These are phyloP conservation scores for Lota lota DNA, from an alignment of 2,113 vertebrate species.

Conservation along the genomic window DNA sequence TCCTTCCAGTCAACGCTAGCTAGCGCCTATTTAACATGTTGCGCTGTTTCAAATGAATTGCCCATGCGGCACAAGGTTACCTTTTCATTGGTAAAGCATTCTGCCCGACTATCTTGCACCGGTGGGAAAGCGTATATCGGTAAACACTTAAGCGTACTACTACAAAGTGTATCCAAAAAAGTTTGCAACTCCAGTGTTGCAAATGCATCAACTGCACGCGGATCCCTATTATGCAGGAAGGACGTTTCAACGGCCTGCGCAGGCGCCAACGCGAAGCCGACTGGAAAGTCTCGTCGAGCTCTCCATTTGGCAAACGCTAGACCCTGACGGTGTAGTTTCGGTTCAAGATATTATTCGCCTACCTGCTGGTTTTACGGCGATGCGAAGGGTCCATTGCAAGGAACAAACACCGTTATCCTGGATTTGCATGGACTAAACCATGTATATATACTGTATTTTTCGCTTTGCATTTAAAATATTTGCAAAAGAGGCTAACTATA, in stretches of 20 bases:
- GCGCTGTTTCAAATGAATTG: slow-evolving; percentile 30
- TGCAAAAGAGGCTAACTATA: slow-evolving; percentile 52
- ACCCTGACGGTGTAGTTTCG: slow-evolving; percentile 69
- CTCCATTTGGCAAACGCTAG: slow-evolving; percentile 68
- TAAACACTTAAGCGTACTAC: background rate
- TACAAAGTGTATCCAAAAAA: slow-evolving; percentile 48
- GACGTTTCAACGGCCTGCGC: slow-evolving; percentile 40
- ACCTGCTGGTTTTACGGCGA: slow-evolving; percentile 75
- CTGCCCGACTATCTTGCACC: slow-evolving; percentile 10
- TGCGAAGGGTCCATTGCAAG: slow-evolving; percentile 76
- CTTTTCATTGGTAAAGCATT: slow-evolving; percentile 59
- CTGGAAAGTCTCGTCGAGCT: slow-evolving; percentile 42
- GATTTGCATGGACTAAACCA: slow-evolving; percentile 69
- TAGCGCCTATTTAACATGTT: slow-evolving; percentile 55
- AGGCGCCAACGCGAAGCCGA: slow-evolving; percentile 29
- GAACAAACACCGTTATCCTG: slow-evolving; percentile 49
- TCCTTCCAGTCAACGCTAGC: slow-evolving; percentile 43
- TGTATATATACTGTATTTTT: slow-evolving; percentile 40
- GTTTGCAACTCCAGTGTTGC: slow-evolving; percentile 70
- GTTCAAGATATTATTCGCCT: slow-evolving; percentile 58
- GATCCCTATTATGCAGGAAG: slow-evolving; percentile 77
- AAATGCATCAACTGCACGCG: slow-evolving; percentile 69
- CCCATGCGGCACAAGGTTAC: slow-evolving; percentile 36
- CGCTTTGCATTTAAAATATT: slow-evolving; percentile 59
- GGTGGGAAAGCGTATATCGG: background rate